These are phyloP conservation scores for Heteractis magnifica DNA, from an alignment of 92 coral and sea anemone species.

Conservation along the genomic window DNA sequence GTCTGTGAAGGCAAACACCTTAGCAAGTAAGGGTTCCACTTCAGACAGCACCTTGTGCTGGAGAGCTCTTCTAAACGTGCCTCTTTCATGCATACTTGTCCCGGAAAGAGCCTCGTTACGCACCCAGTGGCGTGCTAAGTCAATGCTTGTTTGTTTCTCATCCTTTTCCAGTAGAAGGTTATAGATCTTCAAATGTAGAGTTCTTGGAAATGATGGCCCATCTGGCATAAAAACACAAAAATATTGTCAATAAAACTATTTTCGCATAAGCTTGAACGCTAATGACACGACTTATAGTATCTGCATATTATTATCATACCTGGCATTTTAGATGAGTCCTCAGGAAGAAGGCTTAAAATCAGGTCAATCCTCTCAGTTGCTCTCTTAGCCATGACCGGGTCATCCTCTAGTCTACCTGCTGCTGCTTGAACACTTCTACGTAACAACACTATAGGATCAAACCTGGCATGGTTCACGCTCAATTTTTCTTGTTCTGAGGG, in stretches of 20 bases:
- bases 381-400: constrained; percentile 50
- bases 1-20: constrained; percentile 71
- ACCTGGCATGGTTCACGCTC: background rate
- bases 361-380: constrained; percentile 68
- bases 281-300: no score
- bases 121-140: constrained; percentile 59
- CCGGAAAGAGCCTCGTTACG: constrained; percentile 60
- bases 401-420: constrained; percentile 69
- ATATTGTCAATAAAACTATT: background rate
- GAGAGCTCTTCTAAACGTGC: constrained; percentile 78
- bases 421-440: constrained; percentile 75
- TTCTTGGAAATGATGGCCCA: constrained; percentile 40
- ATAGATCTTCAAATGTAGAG: constrained; percentile 46
- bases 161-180: constrained; percentile 60
- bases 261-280: no score
- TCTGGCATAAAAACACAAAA: background rate
- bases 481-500: background rate
- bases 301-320: background rate
- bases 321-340: constrained; percentile 21
- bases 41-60: constrained; percentile 62
- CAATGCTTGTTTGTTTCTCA: constrained; percentile 15
- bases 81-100: constrained; percentile 63
- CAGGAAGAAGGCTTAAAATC: constrained; percentile 64
- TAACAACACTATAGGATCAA: constrained; percentile 9
- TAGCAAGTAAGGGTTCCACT: constrained; percentile 69